phyloP scores from a whole-genome alignment of 2,888 invertebrate genomes.

The Leptothorax acervorum region DNA sequence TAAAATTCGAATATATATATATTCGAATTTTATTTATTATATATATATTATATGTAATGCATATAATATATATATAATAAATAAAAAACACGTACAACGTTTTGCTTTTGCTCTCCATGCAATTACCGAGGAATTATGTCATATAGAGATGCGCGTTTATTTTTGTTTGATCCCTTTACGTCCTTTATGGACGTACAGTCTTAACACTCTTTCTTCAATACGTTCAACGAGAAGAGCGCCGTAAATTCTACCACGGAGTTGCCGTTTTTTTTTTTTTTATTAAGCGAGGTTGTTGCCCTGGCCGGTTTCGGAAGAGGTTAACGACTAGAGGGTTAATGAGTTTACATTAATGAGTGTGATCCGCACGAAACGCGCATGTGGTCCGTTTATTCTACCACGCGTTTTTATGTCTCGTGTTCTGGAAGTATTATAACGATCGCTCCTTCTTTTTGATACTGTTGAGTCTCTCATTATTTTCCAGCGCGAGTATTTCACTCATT shows the following conservation, averaged over 20 bases:
- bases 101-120: not conserved
- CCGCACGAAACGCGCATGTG: not conserved
- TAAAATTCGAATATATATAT: not conserved
- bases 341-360: constrained; percentile 53
- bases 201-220: not conserved
- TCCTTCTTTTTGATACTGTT: not conserved
- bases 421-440: not conserved
- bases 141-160: not conserved
- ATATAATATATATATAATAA: not conserved
- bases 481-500: not conserved
- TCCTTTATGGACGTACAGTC: too few relatives aligned
- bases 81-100: not conserved
- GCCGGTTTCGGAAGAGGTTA: constrained; percentile 37
- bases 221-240: not conserved
- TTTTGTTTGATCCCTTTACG: constrained; percentile 36
- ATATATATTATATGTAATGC: not conserved
- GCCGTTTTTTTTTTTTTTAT: constrained; percentile 20
- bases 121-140: constrained; percentile 25
- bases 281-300: constrained; percentile 22
- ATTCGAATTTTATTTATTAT: too few relatives aligned
- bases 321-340: constrained; percentile 46
- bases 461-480: constrained; percentile 13
- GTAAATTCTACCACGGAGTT: constrained; percentile 7
- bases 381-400: not conserved
- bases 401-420: constrained; percentile 1